These are phyloP conservation scores for Meloidogyne hapla DNA, from an alignment of 1,140 invertebrate genomes.

Conservation along the genomic window DNA sequence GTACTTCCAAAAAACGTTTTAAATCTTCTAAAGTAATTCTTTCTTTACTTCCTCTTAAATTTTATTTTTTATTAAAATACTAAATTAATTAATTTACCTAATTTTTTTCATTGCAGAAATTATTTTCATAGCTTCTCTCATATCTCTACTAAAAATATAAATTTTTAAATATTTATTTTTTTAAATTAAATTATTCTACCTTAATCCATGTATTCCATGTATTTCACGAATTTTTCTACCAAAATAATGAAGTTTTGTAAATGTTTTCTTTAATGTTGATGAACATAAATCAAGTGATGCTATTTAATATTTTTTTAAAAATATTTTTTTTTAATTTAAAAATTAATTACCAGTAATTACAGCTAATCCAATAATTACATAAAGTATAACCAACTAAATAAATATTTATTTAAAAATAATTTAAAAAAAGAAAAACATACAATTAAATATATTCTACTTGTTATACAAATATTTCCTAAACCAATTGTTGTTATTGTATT, in stretches of 20 bases:
- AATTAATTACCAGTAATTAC: conserved; percentile 54
- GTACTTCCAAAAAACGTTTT: conserved; percentile 62
- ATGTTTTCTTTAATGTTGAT: conserved; percentile 60
- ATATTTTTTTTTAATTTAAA: background rate
- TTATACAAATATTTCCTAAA: conserved; percentile 61
- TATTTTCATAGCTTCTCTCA: conserved; percentile 63
- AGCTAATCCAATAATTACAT: conserved; percentile 63
- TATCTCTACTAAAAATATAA: conserved; percentile 60
- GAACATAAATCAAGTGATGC: conserved; percentile 58
- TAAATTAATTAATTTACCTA: conserved; percentile 39
- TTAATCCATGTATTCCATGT: conserved; percentile 27
- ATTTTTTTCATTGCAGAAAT: conserved; percentile 63
- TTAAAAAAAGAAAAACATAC: conserved; percentile 10
- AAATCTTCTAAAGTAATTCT: conserved; percentile 63
- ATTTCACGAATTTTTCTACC: conserved; percentile 62
- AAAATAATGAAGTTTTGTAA: conserved; percentile 64
- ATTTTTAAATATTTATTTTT: background rate
- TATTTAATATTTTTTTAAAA: background rate
- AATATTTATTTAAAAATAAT: background rate
- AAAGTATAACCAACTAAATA: conserved; percentile 56
- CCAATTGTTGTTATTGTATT: conserved; percentile 64
- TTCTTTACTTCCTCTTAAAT: conserved; percentile 60
- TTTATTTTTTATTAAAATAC: conserved; percentile 1
- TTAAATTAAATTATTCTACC: conserved; percentile 1
- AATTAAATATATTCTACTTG: conserved; percentile 46